A percentile compares a stretch with the other conserved stretches of the same genome.
Evolutionary conservation across 2,113 vertebrate species (phyloP).

Genomic region (Hippocampus zosterae): DNA sequence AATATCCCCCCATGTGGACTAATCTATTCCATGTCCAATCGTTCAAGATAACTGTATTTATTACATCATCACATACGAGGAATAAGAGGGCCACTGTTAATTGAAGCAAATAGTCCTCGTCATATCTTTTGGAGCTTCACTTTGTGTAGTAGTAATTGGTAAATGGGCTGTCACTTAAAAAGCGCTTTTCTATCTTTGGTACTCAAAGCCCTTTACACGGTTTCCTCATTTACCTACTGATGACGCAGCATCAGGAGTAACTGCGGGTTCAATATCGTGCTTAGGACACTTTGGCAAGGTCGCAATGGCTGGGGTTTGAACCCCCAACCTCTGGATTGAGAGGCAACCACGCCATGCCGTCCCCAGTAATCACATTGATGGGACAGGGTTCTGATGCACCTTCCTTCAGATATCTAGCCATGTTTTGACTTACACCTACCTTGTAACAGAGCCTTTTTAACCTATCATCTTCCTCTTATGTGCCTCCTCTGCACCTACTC

Average conservation of each 20-base stretch:
- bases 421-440: not conserved
- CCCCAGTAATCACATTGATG: constrained; percentile 12
- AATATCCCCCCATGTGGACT: not conserved
- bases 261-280: too few relatives aligned
- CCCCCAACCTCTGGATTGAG: too few relatives aligned
- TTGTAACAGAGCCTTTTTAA: not conserved
- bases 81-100: not conserved
- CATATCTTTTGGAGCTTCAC: not conserved
- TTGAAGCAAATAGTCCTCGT: not conserved
- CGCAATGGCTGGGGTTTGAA: too few relatives aligned
- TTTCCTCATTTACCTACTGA: too few relatives aligned
- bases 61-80: not conserved
- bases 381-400: constrained; percentile 15
- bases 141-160: not conserved
- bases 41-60: not conserved
- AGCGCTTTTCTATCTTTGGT: too few relatives aligned
- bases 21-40: not conserved
- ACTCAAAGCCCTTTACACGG: too few relatives aligned
- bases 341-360: too few relatives aligned
- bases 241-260: too few relatives aligned
- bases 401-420: constrained; percentile 37
- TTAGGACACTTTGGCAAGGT: too few relatives aligned
- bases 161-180: too few relatives aligned
- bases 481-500: not conserved
- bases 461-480: constrained; percentile 38